Conservation (phyloP, 2,797 vertebrate genomes). For the Parotocinclus haroldoi region DNA sequence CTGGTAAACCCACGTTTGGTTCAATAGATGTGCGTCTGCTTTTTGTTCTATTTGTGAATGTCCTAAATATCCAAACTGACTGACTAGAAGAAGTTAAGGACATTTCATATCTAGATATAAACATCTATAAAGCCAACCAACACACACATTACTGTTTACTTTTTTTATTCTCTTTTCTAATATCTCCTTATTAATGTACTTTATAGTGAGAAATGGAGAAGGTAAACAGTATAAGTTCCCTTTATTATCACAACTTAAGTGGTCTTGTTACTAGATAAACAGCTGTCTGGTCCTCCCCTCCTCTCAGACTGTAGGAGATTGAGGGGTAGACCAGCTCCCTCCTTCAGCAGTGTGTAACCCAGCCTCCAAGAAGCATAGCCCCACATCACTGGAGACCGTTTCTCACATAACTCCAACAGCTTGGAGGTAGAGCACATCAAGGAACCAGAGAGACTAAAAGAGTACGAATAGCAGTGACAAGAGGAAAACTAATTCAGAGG, state of each 20-base stretch:
- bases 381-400: slow-evolving; percentile 41
- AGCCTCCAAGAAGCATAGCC: slow-evolving; percentile 36
- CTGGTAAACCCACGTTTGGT: slow-evolving; percentile 22
- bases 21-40: slow-evolving; percentile 11
- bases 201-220: slow-evolving; percentile 33
- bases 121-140: slow-evolving; percentile 55
- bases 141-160: slow-evolving; percentile 38
- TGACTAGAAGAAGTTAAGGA: slow-evolving; percentile 57
- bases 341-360: slow-evolving; percentile 24
- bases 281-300: slow-evolving; percentile 43
- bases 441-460: slow-evolving; percentile 15
- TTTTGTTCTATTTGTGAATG: slow-evolving; percentile 21
- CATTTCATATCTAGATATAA: slow-evolving; percentile 59
- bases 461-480: neutral
- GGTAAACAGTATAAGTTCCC: slow-evolving; percentile 42
- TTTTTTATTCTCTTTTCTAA: too few relatives aligned
- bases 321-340: slow-evolving; percentile 30
- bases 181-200: slow-evolving; percentile 17
- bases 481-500: slow-evolving; percentile 30
- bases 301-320: neutral
- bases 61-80: slow-evolving; percentile 33
- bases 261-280: slow-evolving; percentile 76
- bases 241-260: slow-evolving; percentile 42
- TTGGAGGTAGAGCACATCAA: slow-evolving; percentile 33
- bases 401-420: slow-evolving; percentile 26